Base-by-base conservation (phyloP, 2,113 vertebrate species). In the Microtus ochrogaster region DNA sequence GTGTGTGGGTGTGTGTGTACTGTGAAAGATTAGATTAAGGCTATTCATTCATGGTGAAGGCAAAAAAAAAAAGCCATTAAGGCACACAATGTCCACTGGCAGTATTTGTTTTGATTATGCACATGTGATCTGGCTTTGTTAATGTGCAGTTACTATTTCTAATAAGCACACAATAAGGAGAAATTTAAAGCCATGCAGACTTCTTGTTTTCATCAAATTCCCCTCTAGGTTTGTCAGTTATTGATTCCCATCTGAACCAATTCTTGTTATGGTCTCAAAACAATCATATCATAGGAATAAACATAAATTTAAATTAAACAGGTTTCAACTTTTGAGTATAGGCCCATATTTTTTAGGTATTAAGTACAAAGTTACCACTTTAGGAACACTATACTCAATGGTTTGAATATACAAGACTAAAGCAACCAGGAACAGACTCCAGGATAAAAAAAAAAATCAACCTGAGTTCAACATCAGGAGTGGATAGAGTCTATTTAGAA, bases 121-220 rank as follows among this genome's bases (percentile, higher is more conserved):
- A 65, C 24, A 36, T 82, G 28, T 14, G 91, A 39, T 90, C 70
- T 87, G 41, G 92, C 87, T 88, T 95, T 47, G 90, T 61, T 39
- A 92, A 66, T 74, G 13, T 30, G 49, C 61, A 92, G 47, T 55
- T 92, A 93, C n/a, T 72, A 24, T 84, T 94, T 90, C 33, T 90
- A 88, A 81, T 76, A 90, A 61, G 81, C n/a, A 87, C 63, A 79
- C 81, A 78, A 77, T 49, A 30, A 16, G 30, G 63, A 87, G 19
- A 95, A 89, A 90, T 58, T 92, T 90, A 96, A 92, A 24, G 91
- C n/a, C 61, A 92, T 55, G n/a, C 13, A 94, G 72, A 95, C 58
- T 82, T 86, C 28, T 88, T 96, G 88, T 89, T 82, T 58, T 89
- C 52, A 93, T 73, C 52, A 96, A 85, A 95, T 92, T 87, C 66